These are phyloP conservation scores for Atrichornis clamosus DNA, from an alignment of 2,113 vertebrate genomes.

Conservation along the genomic window DNA sequence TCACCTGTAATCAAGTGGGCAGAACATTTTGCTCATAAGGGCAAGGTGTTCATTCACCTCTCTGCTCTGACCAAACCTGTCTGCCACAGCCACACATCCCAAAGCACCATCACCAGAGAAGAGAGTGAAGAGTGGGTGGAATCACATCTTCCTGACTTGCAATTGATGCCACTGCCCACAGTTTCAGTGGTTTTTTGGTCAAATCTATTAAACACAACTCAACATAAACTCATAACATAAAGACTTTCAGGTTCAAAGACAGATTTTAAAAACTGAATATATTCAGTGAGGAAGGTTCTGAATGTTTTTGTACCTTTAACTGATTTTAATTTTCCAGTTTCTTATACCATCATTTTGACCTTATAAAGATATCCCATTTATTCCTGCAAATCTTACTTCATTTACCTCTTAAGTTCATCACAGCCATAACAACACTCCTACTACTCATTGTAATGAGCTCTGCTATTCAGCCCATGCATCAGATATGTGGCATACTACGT, in stretches of 20 bases:
- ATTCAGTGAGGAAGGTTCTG: background rate
- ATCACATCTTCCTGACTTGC: background rate
- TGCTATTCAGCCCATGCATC: background rate
- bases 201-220: background rate
- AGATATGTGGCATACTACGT: background rate
- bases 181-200: background rate
- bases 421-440: background rate
- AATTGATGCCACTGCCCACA: background rate
- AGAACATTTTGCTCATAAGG: background rate
- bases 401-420: background rate
- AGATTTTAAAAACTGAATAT: background rate
- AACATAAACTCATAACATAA: background rate
- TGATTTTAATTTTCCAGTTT: background rate
- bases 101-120: background rate
- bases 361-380: background rate
- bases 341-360: background rate
- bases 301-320: background rate
- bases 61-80: rapidly evolving
- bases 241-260: background rate
- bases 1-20: background rate
- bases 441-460: background rate
- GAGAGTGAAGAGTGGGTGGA: background rate
- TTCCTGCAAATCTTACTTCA: background rate
- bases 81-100: background rate
- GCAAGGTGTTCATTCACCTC: rapidly evolving